A percentile compares a stretch with the other conserved stretches of the same genome.
phyloP scores from a whole-genome alignment of 2,113 vertebrate species.

The Grammomys surdaster region DNA sequence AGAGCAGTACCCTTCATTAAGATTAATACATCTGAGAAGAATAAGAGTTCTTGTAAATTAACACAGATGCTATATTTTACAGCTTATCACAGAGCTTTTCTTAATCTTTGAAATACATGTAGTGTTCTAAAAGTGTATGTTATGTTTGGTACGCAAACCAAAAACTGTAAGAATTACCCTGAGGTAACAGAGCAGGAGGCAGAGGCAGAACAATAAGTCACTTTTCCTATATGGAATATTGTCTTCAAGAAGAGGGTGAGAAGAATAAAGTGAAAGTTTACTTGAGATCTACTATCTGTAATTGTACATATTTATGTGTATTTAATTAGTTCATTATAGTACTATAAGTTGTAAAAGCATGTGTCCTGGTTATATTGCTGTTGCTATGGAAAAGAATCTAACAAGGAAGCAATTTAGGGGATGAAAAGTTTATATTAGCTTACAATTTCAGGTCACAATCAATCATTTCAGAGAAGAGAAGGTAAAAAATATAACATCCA shows the following conservation, averaged over 20 bases:
- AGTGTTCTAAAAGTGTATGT: neutral
- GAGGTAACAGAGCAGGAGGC: neutral
- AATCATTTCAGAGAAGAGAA: neutral
- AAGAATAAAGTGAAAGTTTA: neutral
- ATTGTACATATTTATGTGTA: neutral
- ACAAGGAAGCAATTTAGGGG: neutral
- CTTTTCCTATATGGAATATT: neutral
- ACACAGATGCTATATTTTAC: neutral
- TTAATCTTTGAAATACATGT: neutral
- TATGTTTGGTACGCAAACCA: neutral
- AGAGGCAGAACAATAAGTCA: neutral
- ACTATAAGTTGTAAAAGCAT: neutral
- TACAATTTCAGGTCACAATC: neutral
- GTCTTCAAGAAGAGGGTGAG: neutral
- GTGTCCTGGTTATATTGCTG: neutral
- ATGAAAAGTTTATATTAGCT: neutral
- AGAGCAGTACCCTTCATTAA: neutral
- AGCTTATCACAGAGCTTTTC: neutral
- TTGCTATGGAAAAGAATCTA: neutral
- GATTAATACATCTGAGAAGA: slow-evolving; percentile 13
- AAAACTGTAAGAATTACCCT: neutral
- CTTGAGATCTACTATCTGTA: neutral
- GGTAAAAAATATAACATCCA: neutral
- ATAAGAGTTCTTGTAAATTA: neutral
- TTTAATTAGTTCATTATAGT: slow-evolving; percentile 20